Percentiles rank a stretch among this genome's conserved stretches.
These are phyloP conservation scores for Argopecten irradians DNA, from an alignment of 1,140 invertebrate species.

Conservation along the genomic window DNA sequence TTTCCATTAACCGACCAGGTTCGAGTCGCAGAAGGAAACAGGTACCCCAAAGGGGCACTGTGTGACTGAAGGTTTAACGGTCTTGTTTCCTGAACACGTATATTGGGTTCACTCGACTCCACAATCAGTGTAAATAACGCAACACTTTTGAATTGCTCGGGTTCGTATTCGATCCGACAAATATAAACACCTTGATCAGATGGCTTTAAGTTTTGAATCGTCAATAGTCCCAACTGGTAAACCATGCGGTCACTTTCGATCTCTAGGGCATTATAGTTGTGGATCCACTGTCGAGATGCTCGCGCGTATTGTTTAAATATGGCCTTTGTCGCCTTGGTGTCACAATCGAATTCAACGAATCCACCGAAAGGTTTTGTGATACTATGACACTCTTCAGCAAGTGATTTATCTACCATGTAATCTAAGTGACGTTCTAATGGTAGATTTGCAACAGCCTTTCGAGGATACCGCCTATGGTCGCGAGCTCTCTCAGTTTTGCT, in stretches of 20 bases:
- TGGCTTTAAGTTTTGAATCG: slow-evolving; percentile 28
- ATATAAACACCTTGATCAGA: slow-evolving; percentile 35
- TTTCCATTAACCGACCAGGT: not conserved
- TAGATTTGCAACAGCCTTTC: not conserved
- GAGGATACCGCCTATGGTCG: not conserved
- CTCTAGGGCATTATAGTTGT: slow-evolving; percentile 1
- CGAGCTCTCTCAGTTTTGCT: not conserved
- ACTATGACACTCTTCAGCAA: not conserved
- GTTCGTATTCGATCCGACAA: slow-evolving; percentile 41
- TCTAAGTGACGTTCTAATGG: not conserved
- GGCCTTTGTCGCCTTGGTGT: not conserved
- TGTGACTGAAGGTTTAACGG: not conserved
- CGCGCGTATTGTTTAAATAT: slow-evolving; percentile 5
- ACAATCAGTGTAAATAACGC: slow-evolving; percentile 30
- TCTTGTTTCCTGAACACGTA: not conserved
- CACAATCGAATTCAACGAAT: slow-evolving; percentile 17
- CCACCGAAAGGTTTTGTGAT: slow-evolving; percentile 16
- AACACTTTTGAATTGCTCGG: slow-evolving; percentile 32
- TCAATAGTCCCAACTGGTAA: slow-evolving; percentile 1
- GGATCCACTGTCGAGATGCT: slow-evolving; percentile 21
- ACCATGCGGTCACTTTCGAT: slow-evolving; percentile 33
- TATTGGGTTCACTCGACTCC: not conserved
- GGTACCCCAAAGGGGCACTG: not conserved
- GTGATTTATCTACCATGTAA: not conserved
- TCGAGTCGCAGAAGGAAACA: not conserved